Conservation (phyloP, 2,888 invertebrate species). For the Liodrosophila aerea region DNA sequence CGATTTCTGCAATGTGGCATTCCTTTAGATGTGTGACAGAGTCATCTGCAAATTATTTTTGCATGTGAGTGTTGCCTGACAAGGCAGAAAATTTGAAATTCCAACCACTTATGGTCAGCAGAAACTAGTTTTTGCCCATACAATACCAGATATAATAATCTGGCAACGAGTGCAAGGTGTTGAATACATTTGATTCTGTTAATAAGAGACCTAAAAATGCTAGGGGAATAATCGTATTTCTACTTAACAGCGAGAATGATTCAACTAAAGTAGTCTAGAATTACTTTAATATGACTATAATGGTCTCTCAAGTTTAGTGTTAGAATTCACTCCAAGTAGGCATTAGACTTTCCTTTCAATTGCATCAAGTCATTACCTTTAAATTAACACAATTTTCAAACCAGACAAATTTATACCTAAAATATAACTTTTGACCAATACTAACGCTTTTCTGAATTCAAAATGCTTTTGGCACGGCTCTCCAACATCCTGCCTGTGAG, state of each 20-base stretch:
- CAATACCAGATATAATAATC: neutral
- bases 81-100: conserved; percentile 1
- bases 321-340: no score
- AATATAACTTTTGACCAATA: neutral
- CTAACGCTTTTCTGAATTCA: neutral
- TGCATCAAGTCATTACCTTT: neutral
- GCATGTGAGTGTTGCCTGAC: conserved; percentile 20
- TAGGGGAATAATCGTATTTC: no score
- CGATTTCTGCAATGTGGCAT: conserved; percentile 43
- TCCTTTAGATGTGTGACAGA: conserved; percentile 7
- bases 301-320: neutral
- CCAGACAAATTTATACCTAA: conserved; percentile 2
- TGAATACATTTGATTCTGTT: no score
- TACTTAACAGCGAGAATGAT: no score
- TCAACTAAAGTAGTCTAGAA: no score
- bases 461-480: conserved; percentile 59
- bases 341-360: neutral
- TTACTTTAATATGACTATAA: no score
- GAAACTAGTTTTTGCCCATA: conserved; percentile 15
- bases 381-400: neutral
- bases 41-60: conserved; percentile 4
- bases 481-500: conserved; percentile 29
- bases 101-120: conserved; percentile 8
- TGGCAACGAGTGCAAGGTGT: neutral
- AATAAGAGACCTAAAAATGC: no score